Percentiles rank a stretch among this genome's conserved stretches.
Evolutionary conservation across 2,113 vertebrate species (phyloP).

Genomic region (Peromyscus californicus): DNA sequence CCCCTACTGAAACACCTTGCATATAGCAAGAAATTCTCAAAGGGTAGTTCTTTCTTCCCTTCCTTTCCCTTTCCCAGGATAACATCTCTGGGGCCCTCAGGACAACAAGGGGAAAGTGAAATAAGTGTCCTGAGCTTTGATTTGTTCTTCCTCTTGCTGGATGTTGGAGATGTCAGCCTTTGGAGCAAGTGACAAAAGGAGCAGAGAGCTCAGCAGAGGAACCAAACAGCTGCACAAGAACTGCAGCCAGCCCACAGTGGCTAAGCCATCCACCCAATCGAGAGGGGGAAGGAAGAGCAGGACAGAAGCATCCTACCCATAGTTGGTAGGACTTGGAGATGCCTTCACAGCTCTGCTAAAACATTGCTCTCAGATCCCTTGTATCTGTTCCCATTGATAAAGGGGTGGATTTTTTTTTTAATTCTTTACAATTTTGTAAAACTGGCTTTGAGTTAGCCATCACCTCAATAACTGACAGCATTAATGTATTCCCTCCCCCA

Average conservation of each 20-base stretch:
- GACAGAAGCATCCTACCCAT: neutral
- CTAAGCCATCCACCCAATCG: neutral
- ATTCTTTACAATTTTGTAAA: slow-evolving; percentile 19
- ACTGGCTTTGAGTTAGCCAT: neutral
- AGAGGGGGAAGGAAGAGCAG: too few species aligned
- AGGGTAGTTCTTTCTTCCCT: neutral
- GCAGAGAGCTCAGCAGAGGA: neutral
- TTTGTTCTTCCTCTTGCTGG: neutral
- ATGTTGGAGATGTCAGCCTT: neutral
- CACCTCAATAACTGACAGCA: neutral
- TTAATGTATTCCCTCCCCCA: neutral
- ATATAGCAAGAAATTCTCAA: neutral
- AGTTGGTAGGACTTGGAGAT: neutral
- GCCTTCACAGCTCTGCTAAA: neutral
- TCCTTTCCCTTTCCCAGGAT: neutral
- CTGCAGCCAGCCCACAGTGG: neutral
- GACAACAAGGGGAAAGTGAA: neutral
- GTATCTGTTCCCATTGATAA: neutral
- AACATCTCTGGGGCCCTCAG: neutral
- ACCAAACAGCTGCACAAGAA: neutral
- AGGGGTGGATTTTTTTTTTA: neutral
- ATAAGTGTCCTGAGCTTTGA: neutral
- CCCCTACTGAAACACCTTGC: neutral
- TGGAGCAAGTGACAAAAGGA: neutral
- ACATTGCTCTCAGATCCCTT: neutral